Evolutionary conservation across 2,113 vertebrate genomes (phyloP).

Genomic region (Nothoprocta pentlandii): DNA sequence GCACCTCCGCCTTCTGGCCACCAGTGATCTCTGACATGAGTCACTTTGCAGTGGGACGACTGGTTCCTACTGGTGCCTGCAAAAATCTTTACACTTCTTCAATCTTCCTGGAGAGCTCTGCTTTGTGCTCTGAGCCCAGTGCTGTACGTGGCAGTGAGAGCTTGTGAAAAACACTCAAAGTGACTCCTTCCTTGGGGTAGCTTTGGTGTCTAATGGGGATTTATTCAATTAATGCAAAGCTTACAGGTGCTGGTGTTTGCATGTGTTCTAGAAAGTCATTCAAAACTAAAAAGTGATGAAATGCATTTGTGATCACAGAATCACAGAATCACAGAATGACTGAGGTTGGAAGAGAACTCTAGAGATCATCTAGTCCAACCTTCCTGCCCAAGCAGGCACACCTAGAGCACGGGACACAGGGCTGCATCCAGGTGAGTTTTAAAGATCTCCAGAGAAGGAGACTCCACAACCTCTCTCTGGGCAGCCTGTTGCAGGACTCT

Average conservation of each 20-base stretch:
- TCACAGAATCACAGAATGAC: too few species aligned
- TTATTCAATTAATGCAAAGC: neutral
- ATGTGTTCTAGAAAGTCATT: neutral
- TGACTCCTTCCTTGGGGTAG: neutral
- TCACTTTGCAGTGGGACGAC: neutral
- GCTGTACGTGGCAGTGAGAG: neutral
- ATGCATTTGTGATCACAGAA: neutral
- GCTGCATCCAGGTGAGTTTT: too few species aligned
- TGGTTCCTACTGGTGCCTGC: neutral
- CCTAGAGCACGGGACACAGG: too few species aligned
- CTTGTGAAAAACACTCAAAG: neutral
- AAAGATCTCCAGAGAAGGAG: too few species aligned
- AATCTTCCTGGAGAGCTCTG: neutral
- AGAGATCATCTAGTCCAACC: too few species aligned
- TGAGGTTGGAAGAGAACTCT: too few species aligned
- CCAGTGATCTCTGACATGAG: neutral
- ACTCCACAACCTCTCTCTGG: too few species aligned
- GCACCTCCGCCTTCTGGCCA: neutral
- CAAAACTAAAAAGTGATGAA: neutral
- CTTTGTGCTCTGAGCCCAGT: neutral
- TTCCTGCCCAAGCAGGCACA: too few species aligned
- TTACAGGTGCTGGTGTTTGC: neutral
- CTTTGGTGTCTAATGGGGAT: neutral
- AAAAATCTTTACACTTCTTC: neutral
- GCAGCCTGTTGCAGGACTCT: too few species aligned